Evolutionary conservation across 2,113 vertebrate genomes (phyloP), one percentile per base, ranked within the genome.

Genomic region (Alosa alosa): DNA sequence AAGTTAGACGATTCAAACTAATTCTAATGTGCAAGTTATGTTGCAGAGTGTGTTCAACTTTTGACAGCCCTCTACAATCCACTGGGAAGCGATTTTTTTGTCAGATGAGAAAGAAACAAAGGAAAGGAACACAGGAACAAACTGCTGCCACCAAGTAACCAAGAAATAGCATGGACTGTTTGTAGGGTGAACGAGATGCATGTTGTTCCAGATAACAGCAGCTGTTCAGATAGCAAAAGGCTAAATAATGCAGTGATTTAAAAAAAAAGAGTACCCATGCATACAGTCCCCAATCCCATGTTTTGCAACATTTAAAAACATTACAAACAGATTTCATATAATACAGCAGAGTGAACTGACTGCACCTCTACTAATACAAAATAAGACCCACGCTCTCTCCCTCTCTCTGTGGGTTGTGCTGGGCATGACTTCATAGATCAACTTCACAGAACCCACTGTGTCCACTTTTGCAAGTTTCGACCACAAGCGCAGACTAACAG

Each of bases 401-500:
- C 22, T 64, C 25, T 72, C 31, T 72, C 72, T 41, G 31, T 39
- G 72, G 72, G 72, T 78, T 4, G 72, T 15, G 10, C 31, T 78
- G 72, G 68, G 9, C 8, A n/a, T 87, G 87, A 82, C 52, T 60
- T 83, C 55, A 81, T 49, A 25, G 81, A 20, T 75, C 41, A 55
- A 36, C 49, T 86, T 82, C 41, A 82, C 68, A 60, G 41, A 41
- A 45, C 39, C 39, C 72, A 31, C 31, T 39, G 11, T 39, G 72
- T 78, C 25, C 13, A 78, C 31, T 78, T 78, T 39, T 39, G 1
- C 5, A 41, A 31, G 39, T 83, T 83, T 83, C 83, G 72, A n/a
- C 60, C 75, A 86, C 57, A 49, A 82, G 47, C 22, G 41, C 44
- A 44, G 55, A 75, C 83, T 82, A 57, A 82, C 60, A 84, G n/a